Percentiles rank a stretch among this genome's conserved stretches.
Conservation (phyloP, 2,113 vertebrate genomes). For the Jacana jacana region DNA sequence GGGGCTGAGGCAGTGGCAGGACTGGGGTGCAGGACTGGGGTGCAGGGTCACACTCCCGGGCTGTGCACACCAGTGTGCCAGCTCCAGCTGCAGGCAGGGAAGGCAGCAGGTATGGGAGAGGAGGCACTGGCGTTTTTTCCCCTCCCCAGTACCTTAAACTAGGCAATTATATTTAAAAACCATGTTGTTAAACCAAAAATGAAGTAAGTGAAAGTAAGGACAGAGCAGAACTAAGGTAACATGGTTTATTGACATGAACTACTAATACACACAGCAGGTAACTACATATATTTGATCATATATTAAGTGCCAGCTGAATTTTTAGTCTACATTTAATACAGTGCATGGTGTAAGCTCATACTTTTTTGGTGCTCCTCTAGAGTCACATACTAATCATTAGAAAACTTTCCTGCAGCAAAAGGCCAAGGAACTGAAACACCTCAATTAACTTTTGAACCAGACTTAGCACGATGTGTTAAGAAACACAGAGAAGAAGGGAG, state of each 20-base stretch:
- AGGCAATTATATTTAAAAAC: neutral
- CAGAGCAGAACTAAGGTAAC: neutral
- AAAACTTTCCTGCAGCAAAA: neutral
- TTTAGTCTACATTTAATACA: neutral
- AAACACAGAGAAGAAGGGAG: neutral
- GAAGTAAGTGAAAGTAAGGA: neutral
- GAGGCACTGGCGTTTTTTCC: neutral
- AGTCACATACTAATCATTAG: neutral
- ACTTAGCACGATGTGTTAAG: neutral
- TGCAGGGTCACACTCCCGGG: neutral
- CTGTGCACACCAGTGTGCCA: accelerated
- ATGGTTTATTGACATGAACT: slow-evolving; percentile 44
- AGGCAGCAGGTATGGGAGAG: neutral
- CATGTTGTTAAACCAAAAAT: neutral
- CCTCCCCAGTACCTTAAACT: neutral
- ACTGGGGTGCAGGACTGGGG: neutral
- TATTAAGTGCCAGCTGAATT: slow-evolving; percentile 1
- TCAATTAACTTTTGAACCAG: neutral
- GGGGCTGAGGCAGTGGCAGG: neutral
- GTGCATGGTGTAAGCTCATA: neutral
- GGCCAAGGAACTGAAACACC: neutral
- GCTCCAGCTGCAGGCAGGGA: accelerated
- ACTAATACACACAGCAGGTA: neutral
- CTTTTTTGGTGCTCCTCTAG: neutral
- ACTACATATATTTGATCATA: neutral